Conservation (phyloP, 2,797 vertebrate genomes). For the Cryptoprocta ferox region DNA sequence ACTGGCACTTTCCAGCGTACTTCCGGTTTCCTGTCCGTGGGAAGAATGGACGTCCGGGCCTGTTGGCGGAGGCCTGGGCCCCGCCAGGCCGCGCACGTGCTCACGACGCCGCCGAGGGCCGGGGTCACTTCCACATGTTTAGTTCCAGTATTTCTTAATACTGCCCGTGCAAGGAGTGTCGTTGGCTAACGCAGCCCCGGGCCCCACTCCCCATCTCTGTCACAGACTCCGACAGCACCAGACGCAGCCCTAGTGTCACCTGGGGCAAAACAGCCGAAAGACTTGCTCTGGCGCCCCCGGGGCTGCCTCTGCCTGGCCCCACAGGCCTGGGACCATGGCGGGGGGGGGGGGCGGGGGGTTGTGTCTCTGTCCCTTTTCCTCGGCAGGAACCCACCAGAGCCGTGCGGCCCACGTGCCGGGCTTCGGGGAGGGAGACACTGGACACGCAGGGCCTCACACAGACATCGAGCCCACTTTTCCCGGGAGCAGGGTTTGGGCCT, state of each 20-base stretch:
- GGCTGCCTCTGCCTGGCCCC: background rate
- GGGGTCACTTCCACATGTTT: rapidly evolving
- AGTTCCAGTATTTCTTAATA: rapidly evolving
- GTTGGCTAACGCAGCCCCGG: no score
- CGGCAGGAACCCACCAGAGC: rapidly evolving
- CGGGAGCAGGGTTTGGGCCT: background rate
- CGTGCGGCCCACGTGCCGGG: background rate
- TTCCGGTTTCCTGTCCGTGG: background rate
- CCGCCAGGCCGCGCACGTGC: background rate
- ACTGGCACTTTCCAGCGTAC: background rate
- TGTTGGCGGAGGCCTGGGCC: background rate
- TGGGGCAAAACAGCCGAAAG: background rate
- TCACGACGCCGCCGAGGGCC: rapidly evolving
- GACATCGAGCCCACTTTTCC: rapidly evolving
- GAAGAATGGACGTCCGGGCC: background rate
- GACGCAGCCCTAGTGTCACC: rapidly evolving
- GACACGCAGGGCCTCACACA: background rate
- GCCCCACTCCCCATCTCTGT: no score
- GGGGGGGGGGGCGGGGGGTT: no score
- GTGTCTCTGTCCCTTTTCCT: background rate
- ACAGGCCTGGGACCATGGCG: rapidly evolving
- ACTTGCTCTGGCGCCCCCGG: background rate
- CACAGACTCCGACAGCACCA: rapidly evolving
- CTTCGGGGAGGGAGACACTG: no score
- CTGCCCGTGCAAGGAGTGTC: no score